Evolutionary conservation across 1,140 invertebrate species (phyloP).

Genomic region (Eurytemora carolleeae): DNA sequence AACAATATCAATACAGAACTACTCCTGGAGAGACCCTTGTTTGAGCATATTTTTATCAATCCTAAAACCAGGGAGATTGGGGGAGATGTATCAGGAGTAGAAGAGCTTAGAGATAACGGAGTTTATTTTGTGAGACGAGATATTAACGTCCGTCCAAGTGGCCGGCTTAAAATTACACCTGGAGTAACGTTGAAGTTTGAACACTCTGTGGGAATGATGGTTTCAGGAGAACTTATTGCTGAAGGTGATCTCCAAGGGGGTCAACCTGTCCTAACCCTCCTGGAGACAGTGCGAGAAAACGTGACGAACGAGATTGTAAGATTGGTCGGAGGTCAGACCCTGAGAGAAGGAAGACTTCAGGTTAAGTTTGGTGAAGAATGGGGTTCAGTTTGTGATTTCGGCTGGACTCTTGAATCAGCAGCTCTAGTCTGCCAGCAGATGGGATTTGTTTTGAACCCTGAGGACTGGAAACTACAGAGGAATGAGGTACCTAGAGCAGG

Average conservation of each 20-base stretch:
- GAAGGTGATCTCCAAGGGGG: conserved; percentile 19
- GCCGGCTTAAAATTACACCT: conserved; percentile 59
- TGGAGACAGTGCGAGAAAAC: background rate
- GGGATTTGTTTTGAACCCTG: conserved; percentile 71
- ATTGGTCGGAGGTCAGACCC: conserved; percentile 7
- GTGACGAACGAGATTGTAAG: background rate
- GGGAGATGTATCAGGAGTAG: conserved; percentile 66
- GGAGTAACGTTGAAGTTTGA: conserved; percentile 56
- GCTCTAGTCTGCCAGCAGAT: conserved; percentile 85
- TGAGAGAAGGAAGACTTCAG: conserved; percentile 26
- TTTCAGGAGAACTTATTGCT: conserved; percentile 62
- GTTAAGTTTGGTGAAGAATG: conserved; percentile 58
- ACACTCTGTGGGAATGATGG: conserved; percentile 59
- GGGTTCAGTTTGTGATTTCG: conserved; percentile 93
- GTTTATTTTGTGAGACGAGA: conserved; percentile 70
- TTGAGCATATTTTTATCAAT: conserved; percentile 50
- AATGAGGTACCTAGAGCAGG: conserved; percentile 56
- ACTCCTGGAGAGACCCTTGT: conserved; percentile 32
- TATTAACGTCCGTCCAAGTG: conserved; percentile 69
- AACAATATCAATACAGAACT: conserved; percentile 37
- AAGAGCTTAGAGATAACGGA: conserved; percentile 42
- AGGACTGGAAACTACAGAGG: conserved; percentile 66
- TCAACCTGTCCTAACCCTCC: conserved; percentile 9
- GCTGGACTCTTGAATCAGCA: conserved; percentile 78
- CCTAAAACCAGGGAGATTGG: conserved; percentile 48